phyloP scores from a whole-genome alignment of 2,113 vertebrate species.

The Ceyx cyanopectus region DNA sequence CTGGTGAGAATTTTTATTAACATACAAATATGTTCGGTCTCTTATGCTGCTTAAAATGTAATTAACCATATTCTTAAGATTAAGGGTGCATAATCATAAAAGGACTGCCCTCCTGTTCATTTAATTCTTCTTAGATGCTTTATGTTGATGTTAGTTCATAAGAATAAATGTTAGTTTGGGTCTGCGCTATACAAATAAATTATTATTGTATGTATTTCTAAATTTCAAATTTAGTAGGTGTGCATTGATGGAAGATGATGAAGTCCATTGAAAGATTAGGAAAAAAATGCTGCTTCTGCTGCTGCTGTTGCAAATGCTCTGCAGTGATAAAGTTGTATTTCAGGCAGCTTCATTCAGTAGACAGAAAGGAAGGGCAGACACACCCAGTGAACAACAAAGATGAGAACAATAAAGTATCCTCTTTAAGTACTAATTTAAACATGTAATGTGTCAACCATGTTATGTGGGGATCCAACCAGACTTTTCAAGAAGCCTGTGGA shows the following conservation, averaged over 20 bases:
- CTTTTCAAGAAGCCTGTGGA: neutral
- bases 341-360: neutral
- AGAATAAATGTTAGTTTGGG: slow-evolving; percentile 39
- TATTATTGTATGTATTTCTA: neutral
- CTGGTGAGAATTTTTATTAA: slow-evolving; percentile 74
- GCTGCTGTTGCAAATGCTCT: slow-evolving; percentile 2
- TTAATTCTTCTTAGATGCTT: slow-evolving; percentile 66
- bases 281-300: neutral
- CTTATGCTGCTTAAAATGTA: slow-evolving; percentile 71
- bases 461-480: neutral
- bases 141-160: slow-evolving; percentile 44
- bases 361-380: neutral
- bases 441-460: neutral
- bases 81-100: slow-evolving; percentile 62
- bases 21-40: slow-evolving; percentile 66
- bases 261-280: neutral
- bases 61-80: slow-evolving; percentile 74
- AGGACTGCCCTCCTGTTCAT: slow-evolving; percentile 54
- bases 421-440: slow-evolving; percentile 16
- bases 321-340: neutral
- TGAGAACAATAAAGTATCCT: slow-evolving; percentile 1
- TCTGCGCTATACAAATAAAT: slow-evolving; percentile 10
- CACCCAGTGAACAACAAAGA: neutral
- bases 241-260: neutral
- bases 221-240: slow-evolving; percentile 4